Evolutionary conservation across 1,140 invertebrate genomes (phyloP), one percentile per base, ranked within the genome.

Genomic region (Frieseomelitta varia): DNA sequence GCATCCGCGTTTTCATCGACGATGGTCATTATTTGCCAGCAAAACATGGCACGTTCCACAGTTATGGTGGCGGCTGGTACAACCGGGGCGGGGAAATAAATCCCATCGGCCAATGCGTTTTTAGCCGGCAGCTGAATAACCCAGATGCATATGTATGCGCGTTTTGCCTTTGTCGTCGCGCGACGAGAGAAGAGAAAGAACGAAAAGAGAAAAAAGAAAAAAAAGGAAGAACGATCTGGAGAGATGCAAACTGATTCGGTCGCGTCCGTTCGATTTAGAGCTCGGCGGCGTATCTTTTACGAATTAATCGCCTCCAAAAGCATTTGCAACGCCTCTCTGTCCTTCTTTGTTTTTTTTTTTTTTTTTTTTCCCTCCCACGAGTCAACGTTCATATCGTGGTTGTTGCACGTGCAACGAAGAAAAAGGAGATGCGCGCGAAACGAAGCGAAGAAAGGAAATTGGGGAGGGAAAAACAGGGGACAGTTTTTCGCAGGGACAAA

Each of bases 271-370:
- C 76, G 79, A 83, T 86, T 80, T 73, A 65, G 17, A 78, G 61
- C n/a, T 68, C 11, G 55, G 65, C 68, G 53, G 8, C 63, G 56
- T 75, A 86, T 58, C 65, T 78, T 80, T 81, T 51, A 78, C 58
- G 55, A 84, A 89, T 89, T 89, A 89, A 81, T 88, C 65, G 47
- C 39, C 63, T 27, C 24, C 72, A 19, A 65, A 82, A 30, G 58
- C 63, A 55, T 61, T 27, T 55, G 53, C n/a, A 34, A n/a, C 14
- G 24, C n/a, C 19, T 1, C 74, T 1, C 74, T 39, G 8, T 69
- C 24, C 19, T 21, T 19, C 10, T 11, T 34, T 30, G 17, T n/a
- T 2, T 19, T 30, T 11, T 61, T 61, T n/a, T n/a, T 14, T 8
- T 8, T 65, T 27, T 30, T n/a, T 12, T 4, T 34, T 21, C 17